Evolutionary conservation across 2,888 invertebrate species (phyloP), one percentile per base, ranked within the genome.

Genomic region (Chymomyza amoena): DNA sequence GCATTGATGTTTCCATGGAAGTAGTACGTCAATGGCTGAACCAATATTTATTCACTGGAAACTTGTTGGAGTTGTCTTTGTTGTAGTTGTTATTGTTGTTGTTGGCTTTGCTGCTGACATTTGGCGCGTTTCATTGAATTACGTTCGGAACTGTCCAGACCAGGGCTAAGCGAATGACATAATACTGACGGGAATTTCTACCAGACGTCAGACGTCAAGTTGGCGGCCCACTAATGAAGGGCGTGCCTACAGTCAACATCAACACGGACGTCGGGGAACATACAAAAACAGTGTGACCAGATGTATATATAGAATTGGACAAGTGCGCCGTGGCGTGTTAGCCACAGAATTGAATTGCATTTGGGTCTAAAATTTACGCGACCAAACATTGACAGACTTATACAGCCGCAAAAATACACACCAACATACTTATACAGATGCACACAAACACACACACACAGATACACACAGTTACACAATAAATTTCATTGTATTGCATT

Each of bases 181-280:
- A 57, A 57, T 25, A 57, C 57, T 57, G 25, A 57, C 25, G 25
- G 57, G 16, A 57, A 67, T 56, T 67, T 32, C 45, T 56, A 28
- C 54, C 61, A 67, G 62, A n/a, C n/a, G n/a, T 67, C 61, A 9
- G 66, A 50, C 39, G 13, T 61, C 67, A 67, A 45, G 39, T 54
- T 15, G 25, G n/a, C 4, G 28, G 6, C 9, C 32, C 54, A 61
- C 61, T 45, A 67, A 67, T 32, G 54, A 67, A 67, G 39, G 28
- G 25, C 56, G 61, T 61, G 20, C 60, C 20, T 20, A 45, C 39
- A 45, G 20, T n/a, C 16, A 54, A 54, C 54, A 54, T 57, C 56
- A 25, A 20, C 56, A 57, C 13, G 13, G 39, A 39, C 39, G 13
- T 7, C 52, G 20, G 20, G 32, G 7, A 4, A 45, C 39, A 45